Base-by-base conservation (phyloP, 2,797 vertebrate genomes). In the Avahi laniger region DNA sequence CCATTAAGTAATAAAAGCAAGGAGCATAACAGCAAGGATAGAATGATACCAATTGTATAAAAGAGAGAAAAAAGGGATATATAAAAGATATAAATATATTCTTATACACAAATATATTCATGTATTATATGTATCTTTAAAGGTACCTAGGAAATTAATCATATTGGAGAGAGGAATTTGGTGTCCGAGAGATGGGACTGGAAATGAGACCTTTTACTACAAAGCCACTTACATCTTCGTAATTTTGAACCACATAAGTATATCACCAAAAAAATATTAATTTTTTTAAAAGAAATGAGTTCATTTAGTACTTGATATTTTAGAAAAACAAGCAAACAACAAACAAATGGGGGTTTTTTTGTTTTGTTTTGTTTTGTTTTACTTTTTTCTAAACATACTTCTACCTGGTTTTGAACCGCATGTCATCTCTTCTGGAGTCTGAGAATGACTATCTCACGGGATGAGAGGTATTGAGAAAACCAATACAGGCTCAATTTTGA, bases 241-340 rank as follows among this genome's bases (percentile, higher is more conserved):
- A 48, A 81, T 81, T 84, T 94, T 35, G 8, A 96, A 57, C n/a
- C 28, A n/a, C 12, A 15, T 72, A 24, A 67, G 6, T 75, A 52
- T 73, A 52, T 80, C 48, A 67, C 26, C 85, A n/a, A 92, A 59
- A 57, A 75, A 67, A 80, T 24, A 76, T 18, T 70, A 86, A 38
- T 72, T 46, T 67, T 59, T 5, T 35, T 82, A 86, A 63, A 43
- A 43, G n/a, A 94, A 90, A 48, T 70, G 17, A 84, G 15, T 17
- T 89, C 4, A 43, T 17, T 76, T 76, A 38, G 10, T 50, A 52
- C 15, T 83, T 80, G 11, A 35, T 63, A 54, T 65, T 63, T 63
- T n/a, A 65, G 69, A 91, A 96, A 81, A 90, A 48, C 2, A 75
- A 79, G 86, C 43, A 79, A 91, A 94, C 48, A 59, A 79, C 43